Percentiles rank a stretch among this genome's conserved stretches.
These are phyloP conservation scores for Puma concolor DNA, from an alignment of 2,113 vertebrate species.

Conservation along the genomic window DNA sequence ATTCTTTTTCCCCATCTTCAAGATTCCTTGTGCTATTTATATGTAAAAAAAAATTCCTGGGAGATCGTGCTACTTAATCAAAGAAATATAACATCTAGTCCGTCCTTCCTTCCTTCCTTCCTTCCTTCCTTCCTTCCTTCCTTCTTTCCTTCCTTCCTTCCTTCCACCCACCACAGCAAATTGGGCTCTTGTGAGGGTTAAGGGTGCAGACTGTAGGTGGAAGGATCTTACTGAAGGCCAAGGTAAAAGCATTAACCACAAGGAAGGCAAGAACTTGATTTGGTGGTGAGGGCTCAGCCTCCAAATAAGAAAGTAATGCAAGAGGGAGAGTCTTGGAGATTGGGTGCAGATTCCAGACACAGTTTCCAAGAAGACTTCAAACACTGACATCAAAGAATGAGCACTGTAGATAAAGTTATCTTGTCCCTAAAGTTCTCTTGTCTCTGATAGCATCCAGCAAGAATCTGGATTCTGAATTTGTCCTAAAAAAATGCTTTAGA, in stretches of 20 bases:
- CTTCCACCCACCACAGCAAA: not conserved
- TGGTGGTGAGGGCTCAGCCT: not conserved
- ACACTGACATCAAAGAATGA: not conserved
- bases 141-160: fast-evolving
- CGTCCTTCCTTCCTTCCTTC: too few relatives aligned
- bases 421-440: not conserved
- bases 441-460: not conserved
- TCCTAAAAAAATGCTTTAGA: not conserved
- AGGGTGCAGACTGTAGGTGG: not conserved
- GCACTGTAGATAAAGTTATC: not conserved
- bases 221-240: not conserved
- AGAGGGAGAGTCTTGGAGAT: not conserved
- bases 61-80: not conserved
- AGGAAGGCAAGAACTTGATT: not conserved
- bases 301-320: not conserved
- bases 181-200: not conserved
- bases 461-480: not conserved
- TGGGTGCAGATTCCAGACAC: not conserved
- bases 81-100: not conserved
- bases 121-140: too few relatives aligned
- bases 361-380: not conserved
- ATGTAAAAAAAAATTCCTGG: not conserved
- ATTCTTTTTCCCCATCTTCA: not conserved
- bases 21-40: not conserved
- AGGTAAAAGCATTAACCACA: not conserved